Base-by-base conservation (phyloP, 2,113 vertebrate genomes). In the Poicephalus gulielmi region DNA sequence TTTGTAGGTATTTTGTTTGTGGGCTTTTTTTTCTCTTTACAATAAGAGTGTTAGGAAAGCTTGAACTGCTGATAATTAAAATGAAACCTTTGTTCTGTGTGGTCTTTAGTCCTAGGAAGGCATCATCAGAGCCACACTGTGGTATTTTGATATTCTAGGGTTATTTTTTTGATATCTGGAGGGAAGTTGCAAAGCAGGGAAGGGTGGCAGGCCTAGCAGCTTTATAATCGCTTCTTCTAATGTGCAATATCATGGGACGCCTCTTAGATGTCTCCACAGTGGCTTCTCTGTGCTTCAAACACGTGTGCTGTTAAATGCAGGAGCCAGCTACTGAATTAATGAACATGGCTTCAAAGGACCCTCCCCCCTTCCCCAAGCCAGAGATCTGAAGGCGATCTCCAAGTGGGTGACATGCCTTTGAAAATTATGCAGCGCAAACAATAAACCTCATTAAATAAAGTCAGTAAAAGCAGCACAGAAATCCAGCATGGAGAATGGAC, bases 371-470 rank as follows among this genome's bases (percentile, higher is more conserved):
- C 53, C 93, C 95, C 91, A 73, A 71, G 91, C 97, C 63, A 84
- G 88, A 98, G 98, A 98, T 98, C 97, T 98, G 93, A 98, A 95
- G 95, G 88, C 46, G 24, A 94, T 94, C 95, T 95, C 80, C 62
- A 86, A 97, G 92, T 89, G 94, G 96, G 94, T 97, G 98, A 98
- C 95, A 46, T 93, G 95, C 94, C 97, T 98, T 97, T 98, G 98
- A 98, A 98, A 97, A 96, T 96, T 78, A 95, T 97, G 95, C 97
- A 95, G 97, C 23, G 63, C 97, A 98, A 98, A 98, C 98, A 98
- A 98, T 97, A 97, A 97, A 97, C 94, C 96, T 97, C 96, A 93
- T 98, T 98, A 97, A 94, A 96, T 86, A 67, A 96, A 98, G 96
- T 87, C 95, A 83, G 96, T 60, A 39, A 91, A 97, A 95, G 73